Evolutionary conservation across 2,888 invertebrate genomes (phyloP), one percentile per base, ranked within the genome.

Genomic region (Stenodera caucasica): DNA sequence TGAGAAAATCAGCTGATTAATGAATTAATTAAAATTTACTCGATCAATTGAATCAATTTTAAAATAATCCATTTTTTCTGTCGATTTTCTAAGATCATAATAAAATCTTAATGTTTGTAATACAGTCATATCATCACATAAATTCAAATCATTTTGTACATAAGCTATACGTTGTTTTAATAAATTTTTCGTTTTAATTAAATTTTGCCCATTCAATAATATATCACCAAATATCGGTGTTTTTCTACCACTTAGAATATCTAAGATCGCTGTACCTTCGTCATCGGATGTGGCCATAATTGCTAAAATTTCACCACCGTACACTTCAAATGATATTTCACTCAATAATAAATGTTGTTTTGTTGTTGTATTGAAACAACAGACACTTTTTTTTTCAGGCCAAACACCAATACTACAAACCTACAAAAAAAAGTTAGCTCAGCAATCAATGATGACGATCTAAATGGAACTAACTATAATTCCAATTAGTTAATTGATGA

Each of bases 91-190:
- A 67, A 95, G 80, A 59, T 92, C 85, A 32, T 92, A 90, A 78
- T 94, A 92, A 77, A 94, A 94, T 67, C 89, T 86, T 66, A 97
- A 82, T 2, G 94, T 93, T 78, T 96, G 95, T 64, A 91, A 86
- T n/a, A 94, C 94, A 5, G 94, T 94, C 85, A 97, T 89, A 66
- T 91, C 87, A 0, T 91, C 90, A 75, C 91, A 91, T n/a, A 95
- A 82, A 62, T 90, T 86, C 23, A 88, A 85, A 76, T 92, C 90
- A 69, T 86, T 85, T 51, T 90, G 86, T 5, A 93, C 89, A 74
- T 91, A 91, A 1, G 91, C 90, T 0, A 90, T 87, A 12, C 92
- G 83, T 53, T 87, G 85, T 56, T 88, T 84, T 49, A 26, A 26
- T 26, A 97, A 82, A 12, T 88, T 87, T 4, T 85, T 83, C 0